Base-by-base conservation (phyloP, 2,888 invertebrate species). In the Yponomeuta evonymella region DNA sequence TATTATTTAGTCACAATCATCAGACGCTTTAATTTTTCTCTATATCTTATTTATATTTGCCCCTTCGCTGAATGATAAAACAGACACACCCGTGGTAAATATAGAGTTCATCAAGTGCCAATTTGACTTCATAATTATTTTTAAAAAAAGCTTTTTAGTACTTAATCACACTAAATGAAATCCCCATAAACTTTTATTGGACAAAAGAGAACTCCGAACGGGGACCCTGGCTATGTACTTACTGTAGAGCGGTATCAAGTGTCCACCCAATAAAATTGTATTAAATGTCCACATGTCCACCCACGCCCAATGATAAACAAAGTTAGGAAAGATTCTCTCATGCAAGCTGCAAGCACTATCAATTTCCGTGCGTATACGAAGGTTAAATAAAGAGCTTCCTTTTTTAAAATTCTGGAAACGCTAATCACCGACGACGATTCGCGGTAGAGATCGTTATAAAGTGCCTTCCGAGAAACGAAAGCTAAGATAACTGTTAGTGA, bases 361-460 rank as follows among this genome's bases (percentile, higher is more conserved):
- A 65, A 65, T 30, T 29, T 33, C 65, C 65, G 29, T 29, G 29
- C 33, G 43, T 43, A 33, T 33, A 58, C 15, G 15, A 58, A 65
- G 12, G 5, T 4, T 65, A 30, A 65, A 65, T 65, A 65, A 65
- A 30, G 30, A 33, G 65, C 30, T 65, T 65, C 65, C 65, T 15
- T 65, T 65, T 29, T 65, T 65, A 65, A 65, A 78, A 83, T 88
- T 89, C 88, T 89, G 82, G 87, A 86, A 90, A 89, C 83, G 86
- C 85, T 87, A 90, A 90, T 90, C 84, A 83, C 79, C 79, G 80
- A 81, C 86, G 87, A 86, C 87, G 86, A 88, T 89, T 89, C 82
- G 88, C 88, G 83, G 85, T 83, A 82, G 85, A 82, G 81, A 79
- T 81, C 81, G 80, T 81, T 79, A 80, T 78, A 77, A 79, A 76